Base-by-base conservation (phyloP, 2,888 invertebrate species). In the Lasioglossum figueresi region DNA sequence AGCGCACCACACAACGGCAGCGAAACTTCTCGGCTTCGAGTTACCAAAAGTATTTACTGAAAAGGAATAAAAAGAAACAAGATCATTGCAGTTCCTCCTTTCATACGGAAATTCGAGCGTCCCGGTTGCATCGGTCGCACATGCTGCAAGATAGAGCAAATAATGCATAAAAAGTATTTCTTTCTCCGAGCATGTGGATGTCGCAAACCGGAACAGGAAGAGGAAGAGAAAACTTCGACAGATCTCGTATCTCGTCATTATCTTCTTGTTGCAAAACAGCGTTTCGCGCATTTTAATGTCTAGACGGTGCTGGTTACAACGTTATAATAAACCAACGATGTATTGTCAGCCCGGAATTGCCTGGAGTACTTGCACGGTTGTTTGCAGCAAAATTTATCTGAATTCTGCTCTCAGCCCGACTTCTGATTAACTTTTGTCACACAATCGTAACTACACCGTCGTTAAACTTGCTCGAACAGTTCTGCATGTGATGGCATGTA, bases 301-400 rank as follows among this genome's bases (percentile, higher is more conserved):
- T 76, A 52, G 68, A 19, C 70, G 56, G 71, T 12, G 48, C 37
- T 77, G 63, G 87, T 76, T 89, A 83, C 76, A 89, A 37, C 78
- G 87, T 76, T 89, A 83, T 77, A 89, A 37, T 76, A 76, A 78
- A 81, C 85, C 84, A 87, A 87, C 87, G 83, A 82, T 72, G 83
- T 79, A 85, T 89, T 87, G 85, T 84, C 82, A 80, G 56, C 78
- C 79, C 74, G 43, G 68, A 43, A 31, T 76, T 16, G 78, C 82
- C 85, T 43, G 5, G 72, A 77, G 85, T 79, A 45, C 52, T 83
- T 80, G 82, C 76, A 84, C 78, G 79, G 52, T 34, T 56, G 45
- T 79, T 56, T 37, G 78, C 40, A 66, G 31, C 63, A 72, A 77
- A 78, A 81, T 73, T 81, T 81, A 84, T 78, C 71, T 73, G 78